Conservation (phyloP, 92 coral and sea anemone genomes). For the Meandrina meandrites region DNA sequence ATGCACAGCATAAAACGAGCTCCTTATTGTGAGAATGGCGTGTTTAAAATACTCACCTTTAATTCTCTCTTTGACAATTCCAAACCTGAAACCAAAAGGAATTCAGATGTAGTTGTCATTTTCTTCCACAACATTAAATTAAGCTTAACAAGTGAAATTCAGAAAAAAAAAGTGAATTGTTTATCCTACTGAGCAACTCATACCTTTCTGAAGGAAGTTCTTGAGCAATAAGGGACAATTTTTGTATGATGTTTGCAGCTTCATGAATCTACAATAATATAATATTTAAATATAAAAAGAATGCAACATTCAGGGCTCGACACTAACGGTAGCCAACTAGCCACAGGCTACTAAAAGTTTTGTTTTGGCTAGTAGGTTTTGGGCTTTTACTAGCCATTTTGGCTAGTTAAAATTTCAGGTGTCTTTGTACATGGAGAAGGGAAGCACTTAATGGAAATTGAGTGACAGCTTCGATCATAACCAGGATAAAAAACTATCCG, state of each 20-base stretch:
- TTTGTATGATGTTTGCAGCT: conserved; percentile 96
- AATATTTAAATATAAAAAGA: background rate
- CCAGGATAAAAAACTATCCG: too few relatives aligned
- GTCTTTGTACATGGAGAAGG: too few relatives aligned
- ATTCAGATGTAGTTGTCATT: background rate
- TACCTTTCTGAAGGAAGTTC: conserved; percentile 94
- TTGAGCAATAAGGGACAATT: conserved; percentile 90
- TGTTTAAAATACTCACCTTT: conserved; percentile 48
- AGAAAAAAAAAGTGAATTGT: background rate
- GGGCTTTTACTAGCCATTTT: too few relatives aligned
- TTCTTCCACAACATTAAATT: background rate
- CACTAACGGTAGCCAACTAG: too few relatives aligned
- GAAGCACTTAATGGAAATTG: too few relatives aligned
- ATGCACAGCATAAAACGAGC: too few relatives aligned
- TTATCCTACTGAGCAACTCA: background rate
- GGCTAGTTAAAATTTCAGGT: too few relatives aligned
- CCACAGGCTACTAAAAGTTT: too few relatives aligned
- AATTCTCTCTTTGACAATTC: conserved; percentile 70
- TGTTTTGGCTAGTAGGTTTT: too few relatives aligned
- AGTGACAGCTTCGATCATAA: too few relatives aligned
- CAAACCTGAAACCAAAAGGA: conserved; percentile 60
- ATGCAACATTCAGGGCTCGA: too few relatives aligned
- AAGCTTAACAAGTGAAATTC: background rate
- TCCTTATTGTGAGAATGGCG: too few relatives aligned
- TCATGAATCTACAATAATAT: conserved; percentile 79